Percentiles rank a stretch among this genome's conserved stretches.
Evolutionary conservation across 2,888 invertebrate genomes (phyloP).

Genomic region (Agrochola circellaris): DNA sequence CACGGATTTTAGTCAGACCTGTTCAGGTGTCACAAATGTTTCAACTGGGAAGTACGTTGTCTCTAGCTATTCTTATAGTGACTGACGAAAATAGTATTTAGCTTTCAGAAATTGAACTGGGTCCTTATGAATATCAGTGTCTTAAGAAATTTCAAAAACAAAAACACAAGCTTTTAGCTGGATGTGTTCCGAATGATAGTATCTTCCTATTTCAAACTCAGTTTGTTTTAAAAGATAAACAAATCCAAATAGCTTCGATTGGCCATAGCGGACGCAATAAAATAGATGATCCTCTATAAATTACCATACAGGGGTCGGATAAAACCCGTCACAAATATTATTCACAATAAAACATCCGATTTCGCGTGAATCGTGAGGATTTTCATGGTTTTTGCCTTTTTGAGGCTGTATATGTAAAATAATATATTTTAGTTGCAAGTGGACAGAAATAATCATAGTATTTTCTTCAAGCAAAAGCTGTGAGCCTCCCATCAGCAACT

Average conservation of each 20-base stretch:
- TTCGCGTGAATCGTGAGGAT: conserved; percentile 49
- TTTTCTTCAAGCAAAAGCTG: background rate
- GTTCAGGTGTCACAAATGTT: conserved; percentile 2
- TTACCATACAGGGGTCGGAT: conserved; percentile 55
- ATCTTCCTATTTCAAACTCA: conserved; percentile 26
- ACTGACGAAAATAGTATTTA: background rate
- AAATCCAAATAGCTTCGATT: conserved; percentile 47
- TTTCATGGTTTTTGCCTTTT: conserved; percentile 19
- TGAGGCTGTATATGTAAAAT: background rate
- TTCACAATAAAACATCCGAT: conserved; percentile 59
- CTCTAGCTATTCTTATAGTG: background rate
- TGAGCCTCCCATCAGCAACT: background rate
- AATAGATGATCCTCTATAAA: conserved; percentile 60
- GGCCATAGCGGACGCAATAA: conserved; percentile 53
- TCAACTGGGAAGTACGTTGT: background rate
- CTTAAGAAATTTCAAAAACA: no score
- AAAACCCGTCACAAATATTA: conserved; percentile 58
- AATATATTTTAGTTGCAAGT: background rate
- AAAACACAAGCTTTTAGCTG: background rate
- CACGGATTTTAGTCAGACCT: background rate
- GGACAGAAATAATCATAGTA: background rate
- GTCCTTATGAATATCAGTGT: no score
- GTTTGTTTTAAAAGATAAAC: conserved; percentile 36
- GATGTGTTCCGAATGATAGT: background rate
- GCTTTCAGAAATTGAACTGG: background rate